Conservation (phyloP, 2,888 invertebrate genomes). For the Polia nebulosa region DNA sequence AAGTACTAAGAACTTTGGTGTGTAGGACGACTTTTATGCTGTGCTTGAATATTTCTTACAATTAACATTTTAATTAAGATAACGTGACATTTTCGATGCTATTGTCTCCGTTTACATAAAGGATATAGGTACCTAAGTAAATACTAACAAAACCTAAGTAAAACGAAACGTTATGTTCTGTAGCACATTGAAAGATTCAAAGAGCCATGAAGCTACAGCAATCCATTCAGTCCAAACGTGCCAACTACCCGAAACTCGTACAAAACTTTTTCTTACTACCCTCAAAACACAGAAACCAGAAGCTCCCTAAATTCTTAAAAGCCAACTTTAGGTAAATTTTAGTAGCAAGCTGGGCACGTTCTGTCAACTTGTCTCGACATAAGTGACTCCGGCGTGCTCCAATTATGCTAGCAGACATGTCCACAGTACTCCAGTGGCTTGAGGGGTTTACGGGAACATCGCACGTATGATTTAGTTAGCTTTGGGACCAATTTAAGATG, state of each 20-base stretch:
- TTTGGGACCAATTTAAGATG: conserved; percentile 63
- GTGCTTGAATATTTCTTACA: conserved; percentile 8
- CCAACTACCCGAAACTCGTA: conserved; percentile 21
- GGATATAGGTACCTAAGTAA: background rate
- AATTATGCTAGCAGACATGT: conserved; percentile 67
- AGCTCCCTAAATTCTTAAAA: conserved; percentile 56
- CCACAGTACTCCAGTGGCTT: conserved; percentile 64
- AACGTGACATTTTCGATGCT: background rate
- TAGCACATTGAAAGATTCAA: conserved; percentile 8
- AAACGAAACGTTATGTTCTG: background rate
- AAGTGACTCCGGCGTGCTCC: conserved; percentile 69
- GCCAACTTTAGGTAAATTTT: conserved; percentile 66
- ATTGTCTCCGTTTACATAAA: background rate
- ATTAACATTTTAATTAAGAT: conserved; percentile 5
- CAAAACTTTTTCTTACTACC: conserved; percentile 28
- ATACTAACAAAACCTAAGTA: background rate
- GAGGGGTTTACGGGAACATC: conserved; percentile 65
- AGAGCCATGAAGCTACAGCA: background rate
- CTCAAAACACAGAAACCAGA: conserved; percentile 27
- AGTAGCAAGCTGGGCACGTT: conserved; percentile 64
- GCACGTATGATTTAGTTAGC: conserved; percentile 69
- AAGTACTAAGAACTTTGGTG: conserved; percentile 19
- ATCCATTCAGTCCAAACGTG: conserved; percentile 2
- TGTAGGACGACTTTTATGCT: background rate
- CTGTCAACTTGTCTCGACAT: conserved; percentile 68